Evolutionary conservation across 2,888 invertebrate species (phyloP), one percentile per base, ranked within the genome.

Genomic region (Neocrepidodera transversa): DNA sequence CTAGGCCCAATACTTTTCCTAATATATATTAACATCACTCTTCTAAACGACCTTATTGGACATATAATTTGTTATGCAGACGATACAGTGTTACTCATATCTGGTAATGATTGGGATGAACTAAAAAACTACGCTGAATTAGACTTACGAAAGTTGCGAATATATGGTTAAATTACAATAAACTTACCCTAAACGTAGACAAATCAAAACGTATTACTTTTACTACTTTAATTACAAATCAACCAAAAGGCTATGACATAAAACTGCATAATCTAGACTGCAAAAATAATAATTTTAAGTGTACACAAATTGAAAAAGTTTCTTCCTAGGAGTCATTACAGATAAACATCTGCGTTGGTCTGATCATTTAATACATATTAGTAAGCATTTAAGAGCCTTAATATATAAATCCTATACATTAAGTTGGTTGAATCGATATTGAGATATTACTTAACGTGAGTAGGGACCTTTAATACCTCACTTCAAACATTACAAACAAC

Each of bases 161-260:
- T n/a, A n/a, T n/a, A n/a, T n/a, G n/a, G n/a, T n/a, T n/a, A n/a
- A 49, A 32, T 49, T n/a, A 18, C 1, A 16, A 35, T 32, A 35
- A 35, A 17, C 35, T 35, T 18, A 32, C 49, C 3, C 5, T 49
- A 7, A 49, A 32, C 20, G 35, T 49, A n/a, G 28, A 35, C 4
- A 35, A 49, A 17, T 32, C 49, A 1, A 48, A 48, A 48, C 30
- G 28, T 14, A 28, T 28, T 8, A 28, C 28, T 8, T 3, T 28
- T 8, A 10, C 5, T 10, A 6, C 5, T 8, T 8, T 10, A 28
- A 8, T 28, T 3, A 28, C 10, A 8, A 28, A 28, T 10, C 28
- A 28, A 28, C 28, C 28, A 4, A 28, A 10, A 2, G 10, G 10
- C 28, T 8, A 8, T 28, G 28, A 8, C 10, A 28, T 28, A 28